phyloP scores from a whole-genome alignment of 2,888 invertebrate genomes.

The Metallyticus violacea region DNA sequence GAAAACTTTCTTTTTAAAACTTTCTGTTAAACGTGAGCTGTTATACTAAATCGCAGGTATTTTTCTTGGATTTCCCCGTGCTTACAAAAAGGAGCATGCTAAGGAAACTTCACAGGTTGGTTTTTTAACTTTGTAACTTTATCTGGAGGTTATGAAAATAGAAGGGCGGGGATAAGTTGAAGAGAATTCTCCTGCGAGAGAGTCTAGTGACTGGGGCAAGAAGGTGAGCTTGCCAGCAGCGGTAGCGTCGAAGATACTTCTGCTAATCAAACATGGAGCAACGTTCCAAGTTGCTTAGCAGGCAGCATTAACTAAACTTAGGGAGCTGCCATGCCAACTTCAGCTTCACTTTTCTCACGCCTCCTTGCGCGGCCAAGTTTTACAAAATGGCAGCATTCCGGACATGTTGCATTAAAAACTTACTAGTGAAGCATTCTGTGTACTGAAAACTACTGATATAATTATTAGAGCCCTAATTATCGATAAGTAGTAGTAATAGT shows the following conservation, averaged over 20 bases:
- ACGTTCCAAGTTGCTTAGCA: not conserved
- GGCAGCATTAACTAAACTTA: not conserved
- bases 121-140: not conserved
- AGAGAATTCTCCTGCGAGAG: not conserved
- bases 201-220: not conserved
- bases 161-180: not conserved
- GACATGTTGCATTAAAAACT: not conserved
- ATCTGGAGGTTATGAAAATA: not conserved
- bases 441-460: too few species aligned
- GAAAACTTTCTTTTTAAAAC: not conserved
- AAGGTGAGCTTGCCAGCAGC: too few species aligned
- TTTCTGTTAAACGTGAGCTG: not conserved
- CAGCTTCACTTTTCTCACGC: not conserved
- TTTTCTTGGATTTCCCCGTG: not conserved
- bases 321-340: not conserved
- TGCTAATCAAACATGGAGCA: not conserved
- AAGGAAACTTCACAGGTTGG: not conserved
- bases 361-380: not conserved
- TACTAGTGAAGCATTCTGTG: too few species aligned
- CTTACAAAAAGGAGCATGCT: not conserved
- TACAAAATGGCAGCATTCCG: too few species aligned
- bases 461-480: too few species aligned
- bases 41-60: not conserved
- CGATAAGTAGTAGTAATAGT: too few species aligned
- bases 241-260: not conserved